A percentile compares a stretch with the other conserved stretches of the same genome.
phyloP scores from a whole-genome alignment of 1,140 invertebrate genomes.

The Ostrea edulis region DNA sequence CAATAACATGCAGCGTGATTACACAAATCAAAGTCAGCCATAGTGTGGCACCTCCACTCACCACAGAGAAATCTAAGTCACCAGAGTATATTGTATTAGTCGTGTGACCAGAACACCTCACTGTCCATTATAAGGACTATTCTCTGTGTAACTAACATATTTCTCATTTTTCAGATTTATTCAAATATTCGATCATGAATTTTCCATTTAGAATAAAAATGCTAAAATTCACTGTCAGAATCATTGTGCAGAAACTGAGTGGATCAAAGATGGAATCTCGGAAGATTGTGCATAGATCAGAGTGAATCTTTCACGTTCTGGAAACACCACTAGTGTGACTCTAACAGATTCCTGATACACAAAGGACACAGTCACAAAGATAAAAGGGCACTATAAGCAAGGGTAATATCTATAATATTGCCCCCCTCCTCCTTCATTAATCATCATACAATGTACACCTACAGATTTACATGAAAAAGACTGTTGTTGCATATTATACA shows the following conservation, averaged over 20 bases:
- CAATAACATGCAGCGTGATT: constrained; percentile 32
- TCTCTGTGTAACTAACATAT: not conserved
- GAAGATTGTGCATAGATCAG: not conserved
- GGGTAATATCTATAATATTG: too few relatives aligned
- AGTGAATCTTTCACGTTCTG: not conserved
- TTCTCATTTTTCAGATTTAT: too few relatives aligned
- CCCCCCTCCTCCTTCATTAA: too few relatives aligned
- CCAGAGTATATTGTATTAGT: not conserved
- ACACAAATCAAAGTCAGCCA: constrained; percentile 5
- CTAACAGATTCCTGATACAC: not conserved
- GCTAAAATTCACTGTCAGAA: not conserved
- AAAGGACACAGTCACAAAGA: not conserved
- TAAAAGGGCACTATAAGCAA: not conserved
- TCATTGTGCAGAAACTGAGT: not conserved
- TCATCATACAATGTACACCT: too few relatives aligned
- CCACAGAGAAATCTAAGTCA: not conserved
- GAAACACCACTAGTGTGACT: constrained; percentile 1
- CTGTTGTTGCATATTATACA: too few relatives aligned
- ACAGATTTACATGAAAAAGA: too few relatives aligned
- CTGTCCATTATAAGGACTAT: not conserved
- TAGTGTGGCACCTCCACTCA: constrained; percentile 4
- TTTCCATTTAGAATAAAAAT: too few relatives aligned
- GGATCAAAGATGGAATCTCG: not conserved
- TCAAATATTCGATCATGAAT: too few relatives aligned
- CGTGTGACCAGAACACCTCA: not conserved